Evolutionary conservation across 2,797 vertebrate genomes (phyloP).

Genomic region (Lacerta bilineata): DNA sequence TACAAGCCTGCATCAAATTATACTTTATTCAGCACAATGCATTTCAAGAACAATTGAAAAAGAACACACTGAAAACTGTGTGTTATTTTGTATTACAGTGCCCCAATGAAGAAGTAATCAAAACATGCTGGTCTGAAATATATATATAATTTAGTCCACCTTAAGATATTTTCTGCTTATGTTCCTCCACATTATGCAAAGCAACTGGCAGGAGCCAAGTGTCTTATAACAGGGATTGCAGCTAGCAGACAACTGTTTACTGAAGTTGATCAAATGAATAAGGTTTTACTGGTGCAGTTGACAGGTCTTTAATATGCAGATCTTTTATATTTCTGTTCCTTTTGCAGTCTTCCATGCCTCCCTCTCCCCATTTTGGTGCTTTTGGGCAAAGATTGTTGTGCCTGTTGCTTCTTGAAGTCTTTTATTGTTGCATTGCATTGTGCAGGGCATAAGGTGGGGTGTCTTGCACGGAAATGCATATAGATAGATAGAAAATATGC

Average conservation of each 20-base stretch:
- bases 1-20: background rate
- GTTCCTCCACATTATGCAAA: background rate
- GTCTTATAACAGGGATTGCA: background rate
- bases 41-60: background rate
- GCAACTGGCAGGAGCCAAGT: background rate
- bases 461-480: background rate
- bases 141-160: background rate
- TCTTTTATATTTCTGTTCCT: background rate
- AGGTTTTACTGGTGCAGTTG: background rate
- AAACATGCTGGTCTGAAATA: background rate
- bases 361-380: background rate
- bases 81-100: background rate
- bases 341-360: background rate
- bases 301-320: background rate
- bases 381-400: background rate
- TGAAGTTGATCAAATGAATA: background rate
- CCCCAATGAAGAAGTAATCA: background rate
- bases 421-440: background rate
- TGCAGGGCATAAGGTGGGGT: background rate
- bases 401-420: too few species aligned
- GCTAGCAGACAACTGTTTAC: background rate
- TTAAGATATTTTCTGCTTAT: background rate
- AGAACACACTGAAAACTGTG: background rate
- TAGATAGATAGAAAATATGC: background rate
- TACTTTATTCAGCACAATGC: background rate